phyloP scores from a whole-genome alignment of 2,113 vertebrate species.

The Tinamus guttatus region DNA sequence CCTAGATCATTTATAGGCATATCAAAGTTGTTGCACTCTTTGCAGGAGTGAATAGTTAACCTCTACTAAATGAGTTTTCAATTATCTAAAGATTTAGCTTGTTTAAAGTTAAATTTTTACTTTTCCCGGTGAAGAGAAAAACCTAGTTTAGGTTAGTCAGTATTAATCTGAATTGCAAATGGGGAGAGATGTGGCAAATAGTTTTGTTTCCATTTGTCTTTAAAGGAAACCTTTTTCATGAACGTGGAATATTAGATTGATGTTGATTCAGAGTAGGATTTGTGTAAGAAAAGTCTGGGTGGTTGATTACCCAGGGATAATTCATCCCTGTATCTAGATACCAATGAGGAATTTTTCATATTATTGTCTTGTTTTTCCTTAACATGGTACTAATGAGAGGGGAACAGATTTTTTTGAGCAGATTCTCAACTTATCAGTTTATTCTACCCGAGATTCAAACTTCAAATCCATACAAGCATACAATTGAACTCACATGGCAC shows the following conservation, averaged over 20 bases:
- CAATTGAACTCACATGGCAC: too few species aligned
- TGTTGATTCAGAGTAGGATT: rapidly evolving
- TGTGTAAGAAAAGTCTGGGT: background rate
- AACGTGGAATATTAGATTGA: background rate
- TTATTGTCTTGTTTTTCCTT: background rate
- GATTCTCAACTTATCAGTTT: too few species aligned
- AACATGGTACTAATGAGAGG: background rate
- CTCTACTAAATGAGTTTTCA: background rate
- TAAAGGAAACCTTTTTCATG: background rate
- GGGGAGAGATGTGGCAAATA: background rate
- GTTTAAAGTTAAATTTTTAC: background rate
- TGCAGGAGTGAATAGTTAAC: background rate
- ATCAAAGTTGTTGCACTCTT: background rate
- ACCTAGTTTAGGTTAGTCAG: background rate
- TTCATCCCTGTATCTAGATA: background rate
- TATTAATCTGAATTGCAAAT: background rate
- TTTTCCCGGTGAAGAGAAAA: background rate
- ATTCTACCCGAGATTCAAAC: too few species aligned
- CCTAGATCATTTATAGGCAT: background rate
- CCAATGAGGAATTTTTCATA: background rate
- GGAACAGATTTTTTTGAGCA: background rate
- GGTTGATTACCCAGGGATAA: background rate
- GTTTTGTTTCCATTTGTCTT: background rate
- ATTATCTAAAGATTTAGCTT: background rate
- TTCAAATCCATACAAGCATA: too few species aligned